Percentiles rank a stretch among this genome's conserved stretches.
phyloP scores from a whole-genome alignment of 2,113 vertebrate species.

The Bostrychus sinensis region DNA sequence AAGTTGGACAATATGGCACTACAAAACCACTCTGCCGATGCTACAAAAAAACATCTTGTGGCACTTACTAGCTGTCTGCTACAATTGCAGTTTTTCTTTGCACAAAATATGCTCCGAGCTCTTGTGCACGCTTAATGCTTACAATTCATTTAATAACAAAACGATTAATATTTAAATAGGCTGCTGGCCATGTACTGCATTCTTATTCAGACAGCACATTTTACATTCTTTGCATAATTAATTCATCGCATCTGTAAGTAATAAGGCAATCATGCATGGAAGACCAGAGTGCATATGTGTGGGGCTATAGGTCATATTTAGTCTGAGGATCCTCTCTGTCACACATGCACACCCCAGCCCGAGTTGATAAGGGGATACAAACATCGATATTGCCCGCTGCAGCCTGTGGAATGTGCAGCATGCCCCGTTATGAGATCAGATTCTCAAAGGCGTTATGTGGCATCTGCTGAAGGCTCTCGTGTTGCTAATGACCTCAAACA shows the following conservation, averaged over 20 bases:
- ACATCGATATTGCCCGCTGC: conserved; percentile 37
- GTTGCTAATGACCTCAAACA: conserved; percentile 17
- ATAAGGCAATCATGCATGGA: conserved; percentile 24
- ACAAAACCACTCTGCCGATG: no score
- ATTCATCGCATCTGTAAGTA: conserved; percentile 60
- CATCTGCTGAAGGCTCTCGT: neutral
- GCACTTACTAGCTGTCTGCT: conserved; percentile 20
- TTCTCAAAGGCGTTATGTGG: conserved; percentile 16
- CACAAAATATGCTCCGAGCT: conserved; percentile 35
- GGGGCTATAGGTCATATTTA: conserved; percentile 41
- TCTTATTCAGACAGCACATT: conserved; percentile 54
- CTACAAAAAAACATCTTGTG: no score
- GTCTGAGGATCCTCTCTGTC: conserved; percentile 46
- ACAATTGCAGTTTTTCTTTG: conserved; percentile 43
- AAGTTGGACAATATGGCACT: no score
- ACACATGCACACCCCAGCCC: conserved; percentile 43
- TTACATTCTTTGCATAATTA: conserved; percentile 63
- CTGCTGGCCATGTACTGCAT: conserved; percentile 37
- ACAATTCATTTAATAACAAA: conserved; percentile 52
- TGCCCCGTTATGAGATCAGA: conserved; percentile 34
- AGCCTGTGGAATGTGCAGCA: conserved; percentile 46
- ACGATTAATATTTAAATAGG: conserved; percentile 62
- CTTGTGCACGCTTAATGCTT: conserved; percentile 44
- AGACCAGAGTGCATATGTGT: conserved; percentile 21
- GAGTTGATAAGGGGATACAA: conserved; percentile 37